phyloP scores from a whole-genome alignment of 2,113 vertebrate species.

The Xenopus tropicalis region UCB_Xtro_10.0 CM004443.2:175752501-175753000 shows the following conservation, averaged over 20 bases:
- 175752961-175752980: too few relatives aligned
- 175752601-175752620: constrained; percentile 1
- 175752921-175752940: too few relatives aligned
- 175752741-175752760: constrained; percentile 5
- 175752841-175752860: constrained; percentile 17
- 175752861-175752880: constrained; percentile 17
- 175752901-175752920: neutral
- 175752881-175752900: constrained; percentile 1
- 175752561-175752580: neutral
- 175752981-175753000: too few relatives aligned
- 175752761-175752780: constrained; percentile 12
- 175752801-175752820: constrained; percentile 4
- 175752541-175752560: too few relatives aligned
- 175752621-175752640: neutral
- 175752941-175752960: too few relatives aligned
- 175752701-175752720: constrained; percentile 10
- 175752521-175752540: too few relatives aligned
- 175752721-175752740: neutral
- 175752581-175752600: neutral
- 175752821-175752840: neutral
- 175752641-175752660: neutral
- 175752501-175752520: too few relatives aligned
- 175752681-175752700: neutral
- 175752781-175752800: constrained; percentile 7
- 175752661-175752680: neutral